Conservation (phyloP, 2,888 invertebrate species). For the Theretra japonica region DNA sequence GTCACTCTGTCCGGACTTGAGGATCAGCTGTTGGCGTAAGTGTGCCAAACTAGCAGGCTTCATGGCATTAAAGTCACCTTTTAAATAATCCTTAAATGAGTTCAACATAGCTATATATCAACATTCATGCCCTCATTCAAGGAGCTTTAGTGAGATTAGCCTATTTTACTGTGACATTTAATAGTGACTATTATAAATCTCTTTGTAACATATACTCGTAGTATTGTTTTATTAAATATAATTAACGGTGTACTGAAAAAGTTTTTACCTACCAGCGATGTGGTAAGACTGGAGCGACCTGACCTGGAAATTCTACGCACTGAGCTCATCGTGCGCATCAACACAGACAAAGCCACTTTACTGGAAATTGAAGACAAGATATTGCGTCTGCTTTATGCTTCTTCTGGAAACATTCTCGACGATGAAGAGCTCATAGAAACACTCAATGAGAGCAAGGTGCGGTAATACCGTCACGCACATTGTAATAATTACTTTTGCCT, state of each 20-base stretch:
- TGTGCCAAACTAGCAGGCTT: constrained; percentile 39
- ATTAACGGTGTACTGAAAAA: background rate
- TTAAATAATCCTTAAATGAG: background rate
- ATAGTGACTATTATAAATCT: too few relatives aligned
- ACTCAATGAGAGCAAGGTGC: constrained; percentile 93
- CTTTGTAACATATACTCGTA: too few relatives aligned
- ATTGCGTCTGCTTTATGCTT: constrained; percentile 90
- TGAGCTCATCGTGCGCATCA: constrained; percentile 93
- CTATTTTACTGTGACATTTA: too few relatives aligned
- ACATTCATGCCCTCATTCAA: too few relatives aligned
- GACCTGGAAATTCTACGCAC: constrained; percentile 93
- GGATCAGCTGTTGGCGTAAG: constrained; percentile 95
- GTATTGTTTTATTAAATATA: too few relatives aligned
- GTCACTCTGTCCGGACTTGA: constrained; percentile 95
- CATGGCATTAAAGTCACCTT: background rate
- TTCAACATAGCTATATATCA: background rate
- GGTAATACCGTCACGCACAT: background rate
- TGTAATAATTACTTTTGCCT: background rate
- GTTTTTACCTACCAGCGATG: constrained; percentile 81
- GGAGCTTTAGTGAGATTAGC: too few relatives aligned
- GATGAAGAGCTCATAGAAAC: constrained; percentile 97
- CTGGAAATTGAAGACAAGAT: constrained; percentile 96
- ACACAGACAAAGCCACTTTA: constrained; percentile 92
- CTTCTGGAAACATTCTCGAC: constrained; percentile 95
- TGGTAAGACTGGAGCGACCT: constrained; percentile 95